A percentile compares a stretch with the other conserved stretches of the same genome.
phyloP scores from a whole-genome alignment of 2,888 invertebrate species.

The Tachina grossa region DNA sequence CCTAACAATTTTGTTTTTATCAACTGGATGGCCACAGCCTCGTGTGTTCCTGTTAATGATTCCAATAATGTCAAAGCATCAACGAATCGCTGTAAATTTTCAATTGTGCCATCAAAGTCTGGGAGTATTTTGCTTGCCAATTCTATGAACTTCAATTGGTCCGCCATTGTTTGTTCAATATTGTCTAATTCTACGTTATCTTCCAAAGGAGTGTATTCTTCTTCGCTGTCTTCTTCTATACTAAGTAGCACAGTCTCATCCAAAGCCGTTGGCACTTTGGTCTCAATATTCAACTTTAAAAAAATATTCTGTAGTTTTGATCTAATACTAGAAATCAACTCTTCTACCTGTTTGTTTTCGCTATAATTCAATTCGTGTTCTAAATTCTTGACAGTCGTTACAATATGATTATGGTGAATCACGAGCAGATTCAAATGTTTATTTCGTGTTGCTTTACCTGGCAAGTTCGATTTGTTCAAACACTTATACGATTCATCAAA shows the following conservation, averaged over 20 bases:
- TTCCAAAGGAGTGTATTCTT: not conserved
- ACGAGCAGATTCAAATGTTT: constrained; percentile 1
- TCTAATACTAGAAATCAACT: not conserved
- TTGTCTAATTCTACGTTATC: not conserved
- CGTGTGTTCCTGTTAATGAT: not conserved
- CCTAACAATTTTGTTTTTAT: constrained; percentile 1
- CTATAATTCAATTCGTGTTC: not conserved
- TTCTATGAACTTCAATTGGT: not conserved
- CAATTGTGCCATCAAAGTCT: constrained; percentile 8
- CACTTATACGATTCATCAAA: not conserved
- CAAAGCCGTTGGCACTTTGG: not conserved
- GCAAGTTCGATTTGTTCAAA: not conserved
- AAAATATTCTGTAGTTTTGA: not conserved
- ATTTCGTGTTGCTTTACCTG: not conserved
- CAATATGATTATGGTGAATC: not conserved
- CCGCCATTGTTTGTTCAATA: not conserved
- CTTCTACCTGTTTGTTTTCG: not conserved
- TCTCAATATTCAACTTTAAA: not conserved
- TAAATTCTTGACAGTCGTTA: not conserved
- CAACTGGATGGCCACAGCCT: not conserved
- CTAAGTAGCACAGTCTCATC: not conserved
- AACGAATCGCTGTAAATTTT: constrained; percentile 21
- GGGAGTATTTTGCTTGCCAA: not conserved
- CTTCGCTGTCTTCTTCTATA: not conserved
- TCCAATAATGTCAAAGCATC: not conserved